These are phyloP conservation scores for Ephestia elutella DNA, from an alignment of 1,140 invertebrate genomes.

Conservation along the genomic window DNA sequence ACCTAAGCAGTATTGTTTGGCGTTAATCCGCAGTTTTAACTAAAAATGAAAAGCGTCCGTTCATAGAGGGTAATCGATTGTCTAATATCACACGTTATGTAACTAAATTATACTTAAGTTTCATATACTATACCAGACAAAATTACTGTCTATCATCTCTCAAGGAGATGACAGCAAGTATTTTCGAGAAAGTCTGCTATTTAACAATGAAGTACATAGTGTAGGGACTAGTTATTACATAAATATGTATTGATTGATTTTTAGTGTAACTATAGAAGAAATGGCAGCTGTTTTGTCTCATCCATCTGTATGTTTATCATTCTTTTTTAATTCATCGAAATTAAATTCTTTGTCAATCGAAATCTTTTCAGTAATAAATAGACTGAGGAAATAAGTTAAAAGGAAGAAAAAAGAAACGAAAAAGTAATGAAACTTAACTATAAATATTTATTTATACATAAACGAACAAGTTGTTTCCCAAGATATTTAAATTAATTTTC, in stretches of 20 bases:
- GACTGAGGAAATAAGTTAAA: not conserved
- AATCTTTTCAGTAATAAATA: no score
- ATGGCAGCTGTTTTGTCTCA: no score
- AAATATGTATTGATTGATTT: no score
- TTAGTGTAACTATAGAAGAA: no score
- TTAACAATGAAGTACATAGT: no score
- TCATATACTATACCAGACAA: conserved; percentile 12
- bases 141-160: not conserved
- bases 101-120: conserved; percentile 28
- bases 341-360: no score
- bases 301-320: no score
- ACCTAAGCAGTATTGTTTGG: no score
- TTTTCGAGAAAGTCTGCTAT: no score
- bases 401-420: not conserved
- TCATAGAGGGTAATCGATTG: conserved; percentile 36
- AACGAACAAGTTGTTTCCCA: not conserved
- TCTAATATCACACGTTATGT: conserved; percentile 54
- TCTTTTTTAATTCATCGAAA: no score
- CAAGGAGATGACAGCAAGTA: no score
- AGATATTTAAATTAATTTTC: not conserved
- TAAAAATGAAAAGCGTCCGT: conserved; percentile 9
- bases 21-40: not conserved
- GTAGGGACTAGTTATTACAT: no score
- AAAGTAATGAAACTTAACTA: conserved; percentile 1
- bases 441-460: conserved; percentile 5